phyloP scores from a whole-genome alignment of 1,140 invertebrate genomes.

The Trichogramma pretiosum region DNA sequence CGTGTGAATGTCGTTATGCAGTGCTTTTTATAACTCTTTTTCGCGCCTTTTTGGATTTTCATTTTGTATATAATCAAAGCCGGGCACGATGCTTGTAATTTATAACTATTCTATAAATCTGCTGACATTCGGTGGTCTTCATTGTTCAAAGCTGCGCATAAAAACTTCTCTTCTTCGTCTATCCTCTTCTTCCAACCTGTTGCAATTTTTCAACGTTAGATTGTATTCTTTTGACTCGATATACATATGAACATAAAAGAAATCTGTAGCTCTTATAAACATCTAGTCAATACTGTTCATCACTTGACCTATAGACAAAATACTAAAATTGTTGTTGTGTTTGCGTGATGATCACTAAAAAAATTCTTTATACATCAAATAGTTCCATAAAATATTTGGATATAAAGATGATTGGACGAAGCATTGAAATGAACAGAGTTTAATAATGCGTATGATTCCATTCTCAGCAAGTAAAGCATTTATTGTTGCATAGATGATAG shows the following conservation, averaged over 20 bases:
- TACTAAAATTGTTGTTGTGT: constrained; percentile 13
- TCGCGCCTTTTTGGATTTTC: neutral
- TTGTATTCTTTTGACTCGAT: too few species aligned
- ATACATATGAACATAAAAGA: too few species aligned
- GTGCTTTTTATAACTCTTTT: constrained; percentile 9
- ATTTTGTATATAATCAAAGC: neutral
- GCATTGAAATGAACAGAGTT: constrained; percentile 20
- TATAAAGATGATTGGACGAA: neutral
- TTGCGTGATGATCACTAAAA: neutral
- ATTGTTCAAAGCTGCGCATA: too few species aligned
- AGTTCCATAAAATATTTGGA: neutral
- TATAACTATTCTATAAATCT: too few species aligned
- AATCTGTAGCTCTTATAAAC: too few species aligned
- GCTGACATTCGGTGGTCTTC: too few species aligned
- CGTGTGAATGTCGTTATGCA: constrained; percentile 2
- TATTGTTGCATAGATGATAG: constrained; percentile 32
- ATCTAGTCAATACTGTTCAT: too few species aligned
- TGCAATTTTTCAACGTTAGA: too few species aligned
- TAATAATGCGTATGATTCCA: constrained; percentile 20
- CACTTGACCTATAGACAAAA: too few species aligned
- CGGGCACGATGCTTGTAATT: too few species aligned
- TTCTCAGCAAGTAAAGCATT: constrained; percentile 24
- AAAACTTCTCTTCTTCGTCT: too few species aligned
- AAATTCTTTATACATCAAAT: neutral
- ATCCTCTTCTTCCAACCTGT: too few species aligned